Evolutionary conservation across 2,888 invertebrate species (phyloP).

Genomic region (Synergus japonicus): DNA sequence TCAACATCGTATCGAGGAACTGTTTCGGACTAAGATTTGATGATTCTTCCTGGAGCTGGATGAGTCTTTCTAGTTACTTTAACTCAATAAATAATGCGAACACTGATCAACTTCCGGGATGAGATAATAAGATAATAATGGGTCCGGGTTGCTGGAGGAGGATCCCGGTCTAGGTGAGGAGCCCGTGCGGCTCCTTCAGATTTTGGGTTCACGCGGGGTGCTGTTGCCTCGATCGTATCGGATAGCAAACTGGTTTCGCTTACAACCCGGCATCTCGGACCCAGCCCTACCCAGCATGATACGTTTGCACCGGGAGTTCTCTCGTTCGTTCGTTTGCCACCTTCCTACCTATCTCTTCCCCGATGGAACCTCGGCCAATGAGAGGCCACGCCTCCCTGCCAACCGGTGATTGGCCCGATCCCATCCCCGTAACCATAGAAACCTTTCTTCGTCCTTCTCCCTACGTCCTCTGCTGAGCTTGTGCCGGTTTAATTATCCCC

Average conservation of each 20-base stretch:
- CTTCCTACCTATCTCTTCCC: slow-evolving; percentile 50
- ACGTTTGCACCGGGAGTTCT: slow-evolving; percentile 73
- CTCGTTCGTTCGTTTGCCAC: slow-evolving; percentile 51
- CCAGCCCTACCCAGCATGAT: slow-evolving; percentile 77
- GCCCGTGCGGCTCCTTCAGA: slow-evolving; percentile 45
- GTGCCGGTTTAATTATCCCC: slow-evolving; percentile 74
- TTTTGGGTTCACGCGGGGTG: slow-evolving; percentile 62
- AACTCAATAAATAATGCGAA: not conserved
- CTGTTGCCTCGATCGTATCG: slow-evolving; percentile 77
- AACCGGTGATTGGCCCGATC: slow-evolving; percentile 79
- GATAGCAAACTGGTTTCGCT: slow-evolving; percentile 78
- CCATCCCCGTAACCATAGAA: slow-evolving; percentile 79
- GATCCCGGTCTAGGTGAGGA: slow-evolving; percentile 50
- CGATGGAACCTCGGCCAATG: slow-evolving; percentile 63
- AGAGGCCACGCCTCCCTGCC: slow-evolving; percentile 77
- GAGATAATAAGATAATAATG: not conserved
- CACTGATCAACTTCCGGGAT: not conserved
- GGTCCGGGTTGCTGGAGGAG: slow-evolving; percentile 16
- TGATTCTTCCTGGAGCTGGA: not conserved
- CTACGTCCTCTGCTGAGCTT: slow-evolving; percentile 49
- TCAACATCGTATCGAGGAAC: not conserved
- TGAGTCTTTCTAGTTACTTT: not conserved
- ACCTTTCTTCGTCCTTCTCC: slow-evolving; percentile 72
- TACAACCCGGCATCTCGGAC: slow-evolving; percentile 77
- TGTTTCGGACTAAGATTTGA: not conserved